Evolutionary conservation across 2,113 vertebrate genomes (phyloP), one percentile per base, ranked within the genome.

Genomic region (Solenodon paradoxus): DNA sequence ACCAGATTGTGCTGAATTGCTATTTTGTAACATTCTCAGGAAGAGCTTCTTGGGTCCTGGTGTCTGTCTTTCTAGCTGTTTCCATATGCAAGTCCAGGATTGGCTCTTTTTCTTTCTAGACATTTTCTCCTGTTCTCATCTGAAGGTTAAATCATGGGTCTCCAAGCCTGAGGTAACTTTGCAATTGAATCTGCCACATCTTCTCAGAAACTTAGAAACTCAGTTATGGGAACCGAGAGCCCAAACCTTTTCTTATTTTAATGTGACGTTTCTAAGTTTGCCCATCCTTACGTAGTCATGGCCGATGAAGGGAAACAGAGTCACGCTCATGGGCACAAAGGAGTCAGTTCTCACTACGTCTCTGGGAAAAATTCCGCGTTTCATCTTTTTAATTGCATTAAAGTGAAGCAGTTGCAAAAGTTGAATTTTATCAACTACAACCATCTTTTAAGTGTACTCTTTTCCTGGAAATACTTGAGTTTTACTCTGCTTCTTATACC

Each of bases 401-500:
- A 84, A 59, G 74, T n/a, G 49, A 90, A 35, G 19, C n/a, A 53
- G 28, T 85, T 90, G 75, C 11, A 64, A 81, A 74, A 92, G 75
- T 74, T 38, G 80, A 55, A 57, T n/a, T 92, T 92, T 90, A n/a
- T 81, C 88, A 87, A 75, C 53, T 64, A 40, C 7, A 22, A 32
- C 40, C 69, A 40, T 92, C 85, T 84, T 96, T 84, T 84, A 90
- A 87, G n/a, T 71, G 2, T 68, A 80, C 57, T 20, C 38, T 96
- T 85, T 81, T 42, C 24, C 77, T 78, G 51, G 71, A 90, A 93
- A 74, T 75, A 81, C 69, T 93, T 94, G 51, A 93, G 91, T 94
- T 93, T 95, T 94, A 93, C 68, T 91, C 16, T 81, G 71, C 61
- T 95, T 72, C 90, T 92, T 72, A 66, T 57, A 38, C 45, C 93